A percentile compares a stretch with the other conserved stretches of the same genome.
These are phyloP conservation scores for Masticophis lateralis DNA, from an alignment of 2,797 vertebrate genomes.

Conservation along the genomic window DNA sequence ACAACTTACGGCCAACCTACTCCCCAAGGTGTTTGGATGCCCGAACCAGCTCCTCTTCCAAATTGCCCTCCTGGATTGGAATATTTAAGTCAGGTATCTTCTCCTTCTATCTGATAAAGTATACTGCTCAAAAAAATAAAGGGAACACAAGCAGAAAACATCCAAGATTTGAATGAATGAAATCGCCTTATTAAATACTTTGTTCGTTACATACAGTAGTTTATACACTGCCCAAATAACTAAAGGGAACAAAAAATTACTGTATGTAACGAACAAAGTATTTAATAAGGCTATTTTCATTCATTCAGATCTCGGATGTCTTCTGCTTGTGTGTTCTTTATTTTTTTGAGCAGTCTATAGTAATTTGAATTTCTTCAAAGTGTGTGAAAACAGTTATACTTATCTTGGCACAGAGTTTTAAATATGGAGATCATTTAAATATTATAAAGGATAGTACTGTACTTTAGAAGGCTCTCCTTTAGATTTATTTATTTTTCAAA, in stretches of 20 bases:
- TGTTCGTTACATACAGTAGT: no score
- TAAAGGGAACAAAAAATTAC: no score
- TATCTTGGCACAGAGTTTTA: background rate
- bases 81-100: slow-evolving; percentile 85
- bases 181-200: no score
- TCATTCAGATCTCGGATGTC: no score
- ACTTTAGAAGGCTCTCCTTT: background rate
- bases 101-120: background rate
- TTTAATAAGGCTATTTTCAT: no score
- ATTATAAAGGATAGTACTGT: background rate
- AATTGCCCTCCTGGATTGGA: slow-evolving; percentile 88
- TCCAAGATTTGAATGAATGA: no score
- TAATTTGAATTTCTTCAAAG: background rate
- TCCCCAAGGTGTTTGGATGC: slow-evolving; percentile 65
- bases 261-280: no score
- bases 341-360: no score
- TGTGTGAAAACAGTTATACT: background rate
- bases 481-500: background rate
- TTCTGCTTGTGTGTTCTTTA: no score
- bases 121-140: no score
- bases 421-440: background rate
- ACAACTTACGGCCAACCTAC: slow-evolving; percentile 48
- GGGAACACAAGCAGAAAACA: no score
- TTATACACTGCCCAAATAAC: no score
- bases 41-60: slow-evolving; percentile 69